Conservation (phyloP, 2,113 vertebrate genomes). For the Platichthys stellatus region DNA sequence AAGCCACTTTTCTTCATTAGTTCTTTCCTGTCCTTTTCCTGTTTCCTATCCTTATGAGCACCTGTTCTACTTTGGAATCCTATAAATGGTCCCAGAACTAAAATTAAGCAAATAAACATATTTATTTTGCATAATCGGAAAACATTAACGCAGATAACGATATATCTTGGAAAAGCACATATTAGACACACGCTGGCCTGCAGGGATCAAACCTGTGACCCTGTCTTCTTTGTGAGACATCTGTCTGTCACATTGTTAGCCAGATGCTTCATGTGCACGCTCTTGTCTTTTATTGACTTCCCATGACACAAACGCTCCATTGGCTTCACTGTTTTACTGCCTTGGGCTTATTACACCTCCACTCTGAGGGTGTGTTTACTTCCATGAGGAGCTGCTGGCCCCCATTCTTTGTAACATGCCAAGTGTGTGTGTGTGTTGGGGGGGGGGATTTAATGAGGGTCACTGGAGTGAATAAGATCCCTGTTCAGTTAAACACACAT, state of each 20-base stretch:
- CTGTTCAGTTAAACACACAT: conserved; percentile 26
- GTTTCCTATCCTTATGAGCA: background rate
- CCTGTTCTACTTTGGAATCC: background rate
- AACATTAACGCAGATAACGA: too few species aligned
- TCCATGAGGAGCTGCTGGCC: conserved; percentile 26
- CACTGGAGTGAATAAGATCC: conserved; percentile 44
- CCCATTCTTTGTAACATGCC: conserved; percentile 3
- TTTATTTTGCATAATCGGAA: too few species aligned
- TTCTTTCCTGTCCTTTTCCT: background rate
- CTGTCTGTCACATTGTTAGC: conserved; percentile 26
- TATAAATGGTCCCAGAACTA: too few species aligned
- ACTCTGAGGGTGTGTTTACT: conserved; percentile 27
- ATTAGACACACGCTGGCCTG: background rate
- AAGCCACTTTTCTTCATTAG: background rate
- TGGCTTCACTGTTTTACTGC: conserved; percentile 38
- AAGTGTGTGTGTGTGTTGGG: conserved; percentile 1
- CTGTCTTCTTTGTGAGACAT: conserved; percentile 36
- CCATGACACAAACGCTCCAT: conserved; percentile 25
- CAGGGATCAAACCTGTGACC: conserved; percentile 38
- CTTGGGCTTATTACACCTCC: conserved; percentile 19
- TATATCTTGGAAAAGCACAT: too few species aligned
- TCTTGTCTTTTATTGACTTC: conserved; percentile 21
- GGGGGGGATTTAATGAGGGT: conserved; percentile 45
- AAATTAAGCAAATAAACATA: too few species aligned
- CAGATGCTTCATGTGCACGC: conserved; percentile 20